Base-by-base conservation (phyloP, 2,888 invertebrate species). In the Tricholauxania praeusta region DNA sequence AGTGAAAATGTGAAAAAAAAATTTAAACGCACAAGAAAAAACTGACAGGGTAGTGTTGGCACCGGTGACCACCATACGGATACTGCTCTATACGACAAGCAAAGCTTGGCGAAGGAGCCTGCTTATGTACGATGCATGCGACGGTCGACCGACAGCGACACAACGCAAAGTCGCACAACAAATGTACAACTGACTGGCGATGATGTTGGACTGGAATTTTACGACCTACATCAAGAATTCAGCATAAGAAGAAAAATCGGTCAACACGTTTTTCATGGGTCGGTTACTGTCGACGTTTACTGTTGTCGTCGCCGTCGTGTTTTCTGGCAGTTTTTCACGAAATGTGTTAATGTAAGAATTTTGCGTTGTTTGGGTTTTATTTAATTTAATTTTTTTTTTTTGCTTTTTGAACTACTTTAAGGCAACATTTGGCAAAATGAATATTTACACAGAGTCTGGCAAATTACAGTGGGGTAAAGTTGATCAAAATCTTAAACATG, bases 221-320 rank as follows among this genome's bases (percentile, higher is more conserved):
- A 59, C 72, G 72, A 72, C 72, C 72, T 72, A 65, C 72, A 72
- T 72, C 72, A 66, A 66, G 66, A 64, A 49, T 52, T 64, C 59
- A 66, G 49, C 63, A 48, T 62, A 39, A 22, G 17, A 32, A 49
- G 8, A 57, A 48, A 71, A 71, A 71, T 64, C 71, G 65, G 71
- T 59, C 65, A 71, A 71, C 71, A 63, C 64, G 64, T 59, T 28
- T 67, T 28, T 67, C 67, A 65, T 51, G 22, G 53, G 28, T 3
- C 28, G 28, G 39, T 39, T 52, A 19, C 2, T 53, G 55, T 53
- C 8, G n/a, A 14, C 8, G 19, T 53, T 53, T 53, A 17, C 39
- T 6, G 39, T 39, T 2, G 39, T 10, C 39, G 10, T 39, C 10
- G 39, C 10, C 39, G 39, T 39, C 39, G 39, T 39, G 39, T 62